Conservation (phyloP, 2,888 invertebrate species). For the Tholera decimalis region DNA sequence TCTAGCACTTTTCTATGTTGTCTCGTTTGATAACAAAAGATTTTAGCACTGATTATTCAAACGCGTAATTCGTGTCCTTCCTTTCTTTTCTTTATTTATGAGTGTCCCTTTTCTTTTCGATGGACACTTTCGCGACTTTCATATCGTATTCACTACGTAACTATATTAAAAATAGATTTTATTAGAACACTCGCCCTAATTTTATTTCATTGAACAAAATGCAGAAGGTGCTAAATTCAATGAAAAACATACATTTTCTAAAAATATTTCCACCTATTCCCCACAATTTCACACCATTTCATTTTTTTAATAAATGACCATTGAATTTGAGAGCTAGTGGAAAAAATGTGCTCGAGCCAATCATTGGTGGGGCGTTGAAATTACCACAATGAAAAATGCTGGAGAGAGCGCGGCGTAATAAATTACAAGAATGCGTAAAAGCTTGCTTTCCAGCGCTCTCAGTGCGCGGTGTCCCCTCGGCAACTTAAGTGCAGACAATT, state of each 20-base stretch:
- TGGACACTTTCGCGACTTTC: neutral
- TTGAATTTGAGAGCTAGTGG: constrained; percentile 68
- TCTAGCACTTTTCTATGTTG: constrained; percentile 2
- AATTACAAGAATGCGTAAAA: constrained; percentile 82
- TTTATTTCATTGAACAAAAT: neutral
- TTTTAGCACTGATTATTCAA: constrained; percentile 30
- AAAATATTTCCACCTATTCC: constrained; percentile 33
- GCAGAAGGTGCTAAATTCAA: constrained; percentile 2
- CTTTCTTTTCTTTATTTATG: constrained; percentile 1
- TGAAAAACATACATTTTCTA: constrained; percentile 17
- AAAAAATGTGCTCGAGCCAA: constrained; percentile 73
- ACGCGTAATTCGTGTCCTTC: constrained; percentile 10
- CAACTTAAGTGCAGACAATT: constrained; percentile 67
- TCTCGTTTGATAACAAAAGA: constrained; percentile 19
- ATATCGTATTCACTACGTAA: neutral
- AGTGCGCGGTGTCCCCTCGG: constrained; percentile 64
- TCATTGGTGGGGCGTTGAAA: constrained; percentile 76
- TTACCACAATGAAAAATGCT: constrained; percentile 78
- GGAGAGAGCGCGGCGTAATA: constrained; percentile 73
- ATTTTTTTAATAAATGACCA: constrained; percentile 70
- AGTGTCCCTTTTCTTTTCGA: constrained; percentile 3
- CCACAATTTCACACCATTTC: constrained; percentile 53
- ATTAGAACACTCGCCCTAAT: neutral
- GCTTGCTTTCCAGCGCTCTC: constrained; percentile 68
- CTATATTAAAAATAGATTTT: neutral